These are phyloP conservation scores for Bugulina stolonifera DNA, from an alignment of 2,888 invertebrate genomes.

Conservation along the genomic window DNA sequence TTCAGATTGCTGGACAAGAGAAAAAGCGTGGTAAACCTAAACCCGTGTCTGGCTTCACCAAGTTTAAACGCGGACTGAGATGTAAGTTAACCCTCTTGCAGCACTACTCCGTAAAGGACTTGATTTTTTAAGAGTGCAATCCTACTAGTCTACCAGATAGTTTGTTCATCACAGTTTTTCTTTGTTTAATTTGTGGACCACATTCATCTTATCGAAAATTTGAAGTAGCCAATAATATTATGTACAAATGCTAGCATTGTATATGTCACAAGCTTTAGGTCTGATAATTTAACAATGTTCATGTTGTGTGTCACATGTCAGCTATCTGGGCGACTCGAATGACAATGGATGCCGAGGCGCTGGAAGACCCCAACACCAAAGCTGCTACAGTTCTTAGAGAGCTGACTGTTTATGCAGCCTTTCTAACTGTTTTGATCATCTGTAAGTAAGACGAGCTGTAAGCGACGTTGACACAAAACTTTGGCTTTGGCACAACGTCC, in stretches of 20 bases:
- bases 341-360: slow-evolving; percentile 1
- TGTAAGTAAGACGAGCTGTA: slow-evolving; percentile 12
- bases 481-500: not conserved
- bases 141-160: no score
- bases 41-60: slow-evolving; percentile 18
- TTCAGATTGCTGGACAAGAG: slow-evolving; percentile 4
- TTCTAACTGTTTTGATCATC: slow-evolving; percentile 4
- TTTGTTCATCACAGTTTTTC: no score
- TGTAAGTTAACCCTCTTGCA: slow-evolving; percentile 11
- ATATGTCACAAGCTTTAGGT: no score
- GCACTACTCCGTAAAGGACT: no score
- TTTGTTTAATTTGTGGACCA: no score
- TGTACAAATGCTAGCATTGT: no score
- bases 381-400: slow-evolving; percentile 22
- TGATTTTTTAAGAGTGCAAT: not conserved
- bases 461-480: not conserved
- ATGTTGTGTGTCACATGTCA: no score
- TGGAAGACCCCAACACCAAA: slow-evolving; percentile 2
- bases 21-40: not conserved
- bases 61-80: slow-evolving; percentile 15
- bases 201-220: no score
- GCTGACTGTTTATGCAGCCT: not conserved
- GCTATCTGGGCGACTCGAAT: slow-evolving; percentile 25
- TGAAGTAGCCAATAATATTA: no score
- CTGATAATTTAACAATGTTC: no score